phyloP scores from a whole-genome alignment of 2,888 invertebrate species.

The Ditula angustiorana region DNA sequence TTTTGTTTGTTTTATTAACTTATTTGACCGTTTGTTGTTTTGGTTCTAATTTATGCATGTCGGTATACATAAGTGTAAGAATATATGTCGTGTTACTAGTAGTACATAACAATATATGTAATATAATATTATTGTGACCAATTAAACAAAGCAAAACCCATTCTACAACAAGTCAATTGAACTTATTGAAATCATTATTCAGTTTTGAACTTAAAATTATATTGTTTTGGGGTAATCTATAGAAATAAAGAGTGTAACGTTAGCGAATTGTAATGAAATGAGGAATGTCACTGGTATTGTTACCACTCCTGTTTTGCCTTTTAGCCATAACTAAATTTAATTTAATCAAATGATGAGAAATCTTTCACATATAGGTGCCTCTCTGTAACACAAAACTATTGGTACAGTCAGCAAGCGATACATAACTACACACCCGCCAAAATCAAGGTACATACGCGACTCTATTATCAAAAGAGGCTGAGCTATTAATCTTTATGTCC shows the following conservation, averaged over 20 bases:
- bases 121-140: constrained; percentile 39
- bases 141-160: constrained; percentile 42
- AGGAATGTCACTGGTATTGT: constrained; percentile 24
- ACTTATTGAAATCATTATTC: constrained; percentile 44
- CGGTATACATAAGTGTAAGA: constrained; percentile 59
- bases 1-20: constrained; percentile 75
- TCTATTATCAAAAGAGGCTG: too few relatives aligned
- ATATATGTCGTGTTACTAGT: constrained; percentile 50
- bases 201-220: constrained; percentile 16
- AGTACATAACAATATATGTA: constrained; percentile 39
- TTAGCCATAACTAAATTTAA: constrained; percentile 7
- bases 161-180: constrained; percentile 57
- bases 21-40: constrained; percentile 73
- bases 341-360: constrained; percentile 7
- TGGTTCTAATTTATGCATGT: constrained; percentile 72
- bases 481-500: too few relatives aligned
- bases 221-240: constrained; percentile 1
- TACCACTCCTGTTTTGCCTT: constrained; percentile 24
- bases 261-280: constrained; percentile 36
- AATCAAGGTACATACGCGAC: too few relatives aligned
- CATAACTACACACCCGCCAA: too few relatives aligned
- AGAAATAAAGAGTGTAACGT: constrained; percentile 16
- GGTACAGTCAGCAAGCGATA: too few relatives aligned
- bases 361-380: constrained; percentile 29
- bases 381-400: constrained; percentile 2